Percentiles rank a stretch among this genome's conserved stretches.
phyloP scores from a whole-genome alignment of 1,140 invertebrate species.

The Hesperophylax magnus region DNA sequence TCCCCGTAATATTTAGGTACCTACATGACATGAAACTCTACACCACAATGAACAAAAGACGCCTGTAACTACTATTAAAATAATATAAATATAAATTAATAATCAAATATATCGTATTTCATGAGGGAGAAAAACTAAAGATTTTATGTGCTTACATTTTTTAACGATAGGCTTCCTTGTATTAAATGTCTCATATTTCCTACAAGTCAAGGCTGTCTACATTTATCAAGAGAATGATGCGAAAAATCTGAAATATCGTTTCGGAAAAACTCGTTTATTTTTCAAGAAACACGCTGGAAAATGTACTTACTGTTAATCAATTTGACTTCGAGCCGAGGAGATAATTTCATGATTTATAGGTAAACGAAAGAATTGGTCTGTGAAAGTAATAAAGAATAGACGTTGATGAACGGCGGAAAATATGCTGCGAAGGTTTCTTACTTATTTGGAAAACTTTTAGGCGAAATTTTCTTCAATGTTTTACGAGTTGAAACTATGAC shows the following conservation, averaged over 20 bases:
- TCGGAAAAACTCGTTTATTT: constrained; percentile 52
- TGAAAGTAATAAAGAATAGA: constrained; percentile 53
- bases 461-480: too few relatives aligned
- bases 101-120: too few relatives aligned
- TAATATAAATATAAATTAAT: too few relatives aligned
- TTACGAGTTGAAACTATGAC: too few relatives aligned
- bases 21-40: too few relatives aligned
- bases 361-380: constrained; percentile 46
- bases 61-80: too few relatives aligned
- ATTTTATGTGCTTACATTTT: too few relatives aligned
- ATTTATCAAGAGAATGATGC: constrained; percentile 58
- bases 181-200: constrained; percentile 55
- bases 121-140: too few relatives aligned
- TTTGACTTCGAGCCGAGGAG: constrained; percentile 46
- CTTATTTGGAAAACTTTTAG: too few relatives aligned
- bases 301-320: constrained; percentile 58
- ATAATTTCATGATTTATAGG: constrained; percentile 56
- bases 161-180: background rate
- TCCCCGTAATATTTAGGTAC: too few relatives aligned
- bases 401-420: constrained; percentile 49
- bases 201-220: constrained; percentile 43
- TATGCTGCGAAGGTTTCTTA: constrained; percentile 11
- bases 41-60: too few relatives aligned
- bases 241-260: constrained; percentile 57
- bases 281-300: constrained; percentile 54